phyloP scores from a whole-genome alignment of 2,888 invertebrate species.

The Drosophila parthenogenetica region DNA sequence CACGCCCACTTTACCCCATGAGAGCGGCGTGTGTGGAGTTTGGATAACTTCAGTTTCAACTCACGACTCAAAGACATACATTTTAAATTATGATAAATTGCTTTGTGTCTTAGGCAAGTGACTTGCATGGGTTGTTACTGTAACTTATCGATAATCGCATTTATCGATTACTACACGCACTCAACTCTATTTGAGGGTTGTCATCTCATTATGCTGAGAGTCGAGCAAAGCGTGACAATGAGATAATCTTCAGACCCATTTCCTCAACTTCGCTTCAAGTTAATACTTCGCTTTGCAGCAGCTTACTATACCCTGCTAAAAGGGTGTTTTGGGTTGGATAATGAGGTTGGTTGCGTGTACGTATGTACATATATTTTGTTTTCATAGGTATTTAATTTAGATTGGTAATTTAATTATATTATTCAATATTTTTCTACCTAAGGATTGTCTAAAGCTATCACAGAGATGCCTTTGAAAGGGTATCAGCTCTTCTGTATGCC shows the following conservation, averaged over 20 bases:
- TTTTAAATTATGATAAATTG: slow-evolving; percentile 70
- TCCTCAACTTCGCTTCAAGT: slow-evolving; percentile 14
- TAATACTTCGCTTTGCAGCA: slow-evolving; percentile 16
- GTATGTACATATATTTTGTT: no score
- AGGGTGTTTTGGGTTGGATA: background rate
- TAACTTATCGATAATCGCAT: slow-evolving; percentile 18
- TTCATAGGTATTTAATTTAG: no score
- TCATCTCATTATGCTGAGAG: slow-evolving; percentile 75
- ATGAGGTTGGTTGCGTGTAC: no score
- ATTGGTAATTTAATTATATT: no score
- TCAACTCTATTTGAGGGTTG: slow-evolving; percentile 49
- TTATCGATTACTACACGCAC: slow-evolving; percentile 28
- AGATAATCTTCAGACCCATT: slow-evolving; percentile 55
- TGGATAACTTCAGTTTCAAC: background rate
- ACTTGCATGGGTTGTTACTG: background rate
- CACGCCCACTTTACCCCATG: background rate
- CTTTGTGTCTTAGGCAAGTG: slow-evolving; percentile 29
- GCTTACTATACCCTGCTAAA: background rate
- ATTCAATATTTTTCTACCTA: no score
- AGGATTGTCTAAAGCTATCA: background rate
- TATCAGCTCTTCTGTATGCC: background rate
- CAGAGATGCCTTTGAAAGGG: background rate
- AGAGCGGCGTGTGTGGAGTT: no score
- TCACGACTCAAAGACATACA: slow-evolving; percentile 57
- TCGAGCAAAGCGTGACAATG: slow-evolving; percentile 72